Conservation (phyloP, 2,888 invertebrate species). For the Idaea biselata region DNA sequence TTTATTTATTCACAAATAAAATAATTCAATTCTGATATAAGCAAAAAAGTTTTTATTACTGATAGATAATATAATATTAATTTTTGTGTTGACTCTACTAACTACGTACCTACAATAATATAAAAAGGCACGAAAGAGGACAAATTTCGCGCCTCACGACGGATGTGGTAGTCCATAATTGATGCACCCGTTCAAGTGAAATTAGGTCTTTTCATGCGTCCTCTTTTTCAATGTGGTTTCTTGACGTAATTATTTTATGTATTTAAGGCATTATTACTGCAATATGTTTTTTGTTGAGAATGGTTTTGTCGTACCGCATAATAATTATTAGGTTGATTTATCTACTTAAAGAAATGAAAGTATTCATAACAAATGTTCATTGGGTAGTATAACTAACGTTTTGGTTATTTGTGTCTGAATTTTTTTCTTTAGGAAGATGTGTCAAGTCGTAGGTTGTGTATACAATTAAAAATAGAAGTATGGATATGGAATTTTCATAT, state of each 20-base stretch:
- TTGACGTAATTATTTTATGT: conserved; percentile 30
- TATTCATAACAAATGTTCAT: neutral
- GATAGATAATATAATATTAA: too few species aligned
- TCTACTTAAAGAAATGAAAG: conserved; percentile 2
- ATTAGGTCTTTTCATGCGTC: conserved; percentile 45
- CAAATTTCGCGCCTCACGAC: conserved; percentile 61
- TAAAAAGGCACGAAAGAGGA: conserved; percentile 30
- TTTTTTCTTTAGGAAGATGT: too few species aligned
- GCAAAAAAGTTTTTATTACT: too few species aligned
- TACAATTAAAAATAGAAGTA: too few species aligned
- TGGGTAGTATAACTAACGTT: neutral
- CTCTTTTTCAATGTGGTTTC: conserved; percentile 42
- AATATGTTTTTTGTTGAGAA: conserved; percentile 6
- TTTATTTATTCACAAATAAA: too few species aligned
- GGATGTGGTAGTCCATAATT: conserved; percentile 68
- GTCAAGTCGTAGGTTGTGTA: too few species aligned
- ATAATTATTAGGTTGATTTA: neutral
- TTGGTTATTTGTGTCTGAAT: too few species aligned
- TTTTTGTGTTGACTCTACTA: too few species aligned
- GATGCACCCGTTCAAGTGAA: conserved; percentile 43
- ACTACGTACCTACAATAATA: conserved; percentile 9
- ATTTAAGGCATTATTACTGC: conserved; percentile 4
- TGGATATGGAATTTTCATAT: too few species aligned
- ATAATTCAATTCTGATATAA: too few species aligned
- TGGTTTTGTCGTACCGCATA: neutral